Evolutionary conservation across 37 sponge, comb jelly and placozoan genomes (phyloP).

Genomic region (Beroe ovata): DNA sequence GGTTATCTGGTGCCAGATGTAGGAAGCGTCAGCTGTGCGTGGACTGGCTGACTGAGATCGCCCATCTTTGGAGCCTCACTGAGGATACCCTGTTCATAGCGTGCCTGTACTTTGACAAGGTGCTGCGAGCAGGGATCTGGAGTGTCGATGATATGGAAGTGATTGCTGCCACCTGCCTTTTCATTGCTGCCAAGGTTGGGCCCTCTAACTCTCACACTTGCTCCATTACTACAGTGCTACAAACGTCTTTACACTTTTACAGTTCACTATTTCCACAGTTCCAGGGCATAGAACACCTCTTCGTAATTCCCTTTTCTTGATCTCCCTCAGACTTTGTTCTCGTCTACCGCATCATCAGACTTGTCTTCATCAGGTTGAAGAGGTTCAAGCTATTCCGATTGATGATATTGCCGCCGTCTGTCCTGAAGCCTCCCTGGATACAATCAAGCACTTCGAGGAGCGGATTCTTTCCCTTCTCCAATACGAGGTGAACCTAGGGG

Average conservation of each 20-base stretch:
- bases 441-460: background rate
- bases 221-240: too few relatives aligned
- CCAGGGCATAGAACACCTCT: too few relatives aligned
- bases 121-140: background rate
- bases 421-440: background rate
- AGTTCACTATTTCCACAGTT: too few relatives aligned
- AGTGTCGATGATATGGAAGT: background rate
- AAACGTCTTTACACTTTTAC: too few relatives aligned
- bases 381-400: background rate
- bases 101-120: background rate
- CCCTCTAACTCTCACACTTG: too few relatives aligned
- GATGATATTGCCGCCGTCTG: background rate
- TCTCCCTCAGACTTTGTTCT: too few relatives aligned
- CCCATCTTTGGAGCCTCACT: background rate
- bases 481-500: background rate
- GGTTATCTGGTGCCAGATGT: background rate
- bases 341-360: too few relatives aligned
- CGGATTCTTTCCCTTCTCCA: background rate
- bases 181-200: background rate
- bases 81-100: background rate
- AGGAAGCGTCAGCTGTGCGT: background rate
- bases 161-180: background rate
- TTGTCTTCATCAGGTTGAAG: too few relatives aligned
- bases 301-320: too few relatives aligned
- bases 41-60: background rate